Evolutionary conservation across 2,888 invertebrate species (phyloP).

Genomic region (Epirrhoe tristata): DNA sequence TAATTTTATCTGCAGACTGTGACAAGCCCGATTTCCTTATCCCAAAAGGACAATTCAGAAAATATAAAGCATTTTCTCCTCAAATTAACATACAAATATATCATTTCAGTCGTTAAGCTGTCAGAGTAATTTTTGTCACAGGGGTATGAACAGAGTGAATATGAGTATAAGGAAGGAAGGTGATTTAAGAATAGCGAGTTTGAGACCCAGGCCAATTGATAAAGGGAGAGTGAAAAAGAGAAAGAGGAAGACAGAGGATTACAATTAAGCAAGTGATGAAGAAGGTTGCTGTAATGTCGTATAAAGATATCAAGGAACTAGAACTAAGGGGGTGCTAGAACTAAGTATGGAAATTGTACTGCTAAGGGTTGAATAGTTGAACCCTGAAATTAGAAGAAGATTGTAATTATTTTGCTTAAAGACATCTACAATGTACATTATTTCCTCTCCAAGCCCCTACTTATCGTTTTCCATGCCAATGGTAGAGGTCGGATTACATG

Average conservation of each 20-base stretch:
- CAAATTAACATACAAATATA: constrained; percentile 53
- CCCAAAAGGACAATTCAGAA: constrained; percentile 27
- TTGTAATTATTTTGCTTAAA: not conserved
- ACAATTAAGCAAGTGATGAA: too few species aligned
- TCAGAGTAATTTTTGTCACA: constrained; percentile 37
- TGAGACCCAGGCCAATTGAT: too few species aligned
- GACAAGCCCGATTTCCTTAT: not conserved
- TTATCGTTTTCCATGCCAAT: constrained; percentile 30
- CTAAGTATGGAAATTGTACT: too few species aligned
- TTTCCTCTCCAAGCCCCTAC: constrained; percentile 8
- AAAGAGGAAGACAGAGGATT: too few species aligned
- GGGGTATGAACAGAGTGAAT: not conserved
- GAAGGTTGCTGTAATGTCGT: too few species aligned
- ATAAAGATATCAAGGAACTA: too few species aligned
- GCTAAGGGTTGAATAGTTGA: too few species aligned
- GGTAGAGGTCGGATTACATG: constrained; percentile 28
- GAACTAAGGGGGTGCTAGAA: too few species aligned
- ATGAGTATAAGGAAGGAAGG: not conserved
- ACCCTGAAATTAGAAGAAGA: too few species aligned
- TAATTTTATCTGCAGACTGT: not conserved
- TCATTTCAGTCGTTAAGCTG: constrained; percentile 54
- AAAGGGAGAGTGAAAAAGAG: too few species aligned
- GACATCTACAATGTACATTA: not conserved
- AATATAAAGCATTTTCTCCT: constrained; percentile 33
- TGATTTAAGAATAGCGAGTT: not conserved